Evolutionary conservation across 2,113 vertebrate species (phyloP).

Genomic region (Hoplias malabaricus): DNA sequence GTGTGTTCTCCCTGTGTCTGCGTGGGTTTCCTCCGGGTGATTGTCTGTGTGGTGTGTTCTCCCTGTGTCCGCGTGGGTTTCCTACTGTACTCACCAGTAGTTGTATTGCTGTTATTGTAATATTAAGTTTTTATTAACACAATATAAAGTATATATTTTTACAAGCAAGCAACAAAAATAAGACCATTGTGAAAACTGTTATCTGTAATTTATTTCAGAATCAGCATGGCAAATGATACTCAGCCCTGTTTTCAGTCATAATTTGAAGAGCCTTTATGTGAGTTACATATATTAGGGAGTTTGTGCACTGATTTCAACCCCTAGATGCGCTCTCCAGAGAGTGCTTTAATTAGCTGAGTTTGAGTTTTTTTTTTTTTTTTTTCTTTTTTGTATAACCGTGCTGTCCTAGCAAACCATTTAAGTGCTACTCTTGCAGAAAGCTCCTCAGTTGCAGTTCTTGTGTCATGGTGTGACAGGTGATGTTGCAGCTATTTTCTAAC

Average conservation of each 20-base stretch:
- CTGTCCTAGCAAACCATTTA: neutral
- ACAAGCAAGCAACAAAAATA: slow-evolving; percentile 1
- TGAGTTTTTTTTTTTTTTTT: too few relatives aligned
- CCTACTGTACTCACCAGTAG: too few relatives aligned
- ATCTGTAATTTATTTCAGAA: slow-evolving; percentile 20
- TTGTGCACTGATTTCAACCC: slow-evolving; percentile 43
- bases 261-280: slow-evolving; percentile 50
- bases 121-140: too few relatives aligned
- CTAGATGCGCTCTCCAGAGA: slow-evolving; percentile 14
- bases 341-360: slow-evolving; percentile 46
- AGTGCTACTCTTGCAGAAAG: neutral
- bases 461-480: neutral
- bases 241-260: slow-evolving; percentile 43
- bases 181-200: slow-evolving; percentile 25
- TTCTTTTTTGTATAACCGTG: neutral
- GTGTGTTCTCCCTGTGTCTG: too few relatives aligned
- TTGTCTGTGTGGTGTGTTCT: too few relatives aligned
- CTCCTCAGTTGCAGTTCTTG: neutral
- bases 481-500: neutral
- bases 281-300: slow-evolving; percentile 46
- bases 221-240: slow-evolving; percentile 18
- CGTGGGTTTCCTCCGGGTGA: too few relatives aligned
- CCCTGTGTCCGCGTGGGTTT: too few relatives aligned
- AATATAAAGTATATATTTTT: too few relatives aligned
- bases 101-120: too few relatives aligned